Evolutionary conservation across 2,797 vertebrate genomes (phyloP).

Genomic region (Percopsis omiscomaycus): DNA sequence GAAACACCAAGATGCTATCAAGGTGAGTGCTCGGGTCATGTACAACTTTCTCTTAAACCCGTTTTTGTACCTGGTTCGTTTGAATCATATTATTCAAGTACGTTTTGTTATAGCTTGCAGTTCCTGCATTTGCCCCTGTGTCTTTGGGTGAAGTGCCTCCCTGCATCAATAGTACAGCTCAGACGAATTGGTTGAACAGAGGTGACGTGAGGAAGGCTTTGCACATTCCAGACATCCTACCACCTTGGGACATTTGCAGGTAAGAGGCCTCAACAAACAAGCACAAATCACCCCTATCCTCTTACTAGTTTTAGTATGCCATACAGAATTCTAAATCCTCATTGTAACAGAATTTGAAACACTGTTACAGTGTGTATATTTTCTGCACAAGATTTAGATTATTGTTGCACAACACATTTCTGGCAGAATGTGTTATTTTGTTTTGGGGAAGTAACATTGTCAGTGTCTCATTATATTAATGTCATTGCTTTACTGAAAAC

Average conservation of each 20-base stretch:
- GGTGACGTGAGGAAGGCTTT: slow-evolving; percentile 78
- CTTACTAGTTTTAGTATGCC: no score
- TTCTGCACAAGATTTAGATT: no score
- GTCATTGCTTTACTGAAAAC: no score
- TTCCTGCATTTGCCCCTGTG: background rate
- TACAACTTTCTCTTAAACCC: background rate
- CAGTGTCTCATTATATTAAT: no score
- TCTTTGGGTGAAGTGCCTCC: slow-evolving; percentile 63
- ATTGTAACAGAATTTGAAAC: no score
- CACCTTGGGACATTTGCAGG: slow-evolving; percentile 80
- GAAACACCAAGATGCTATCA: slow-evolving; percentile 21
- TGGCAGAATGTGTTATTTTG: no score
- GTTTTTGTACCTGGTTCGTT: background rate
- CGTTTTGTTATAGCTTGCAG: slow-evolving; percentile 40
- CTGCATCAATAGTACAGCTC: slow-evolving; percentile 78
- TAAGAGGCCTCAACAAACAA: slow-evolving; percentile 16
- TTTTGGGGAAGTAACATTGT: no score
- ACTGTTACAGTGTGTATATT: no score
- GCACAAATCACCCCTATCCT: no score
- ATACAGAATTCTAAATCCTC: no score
- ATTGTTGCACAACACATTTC: no score
- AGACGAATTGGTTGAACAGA: slow-evolving; percentile 77
- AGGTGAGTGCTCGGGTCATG: slow-evolving; percentile 43
- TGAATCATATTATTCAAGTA: background rate
- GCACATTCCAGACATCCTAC: slow-evolving; percentile 73